Evolutionary conservation across 2,888 invertebrate genomes (phyloP).

Genomic region (Pyrocoelia pectoralis): DNA sequence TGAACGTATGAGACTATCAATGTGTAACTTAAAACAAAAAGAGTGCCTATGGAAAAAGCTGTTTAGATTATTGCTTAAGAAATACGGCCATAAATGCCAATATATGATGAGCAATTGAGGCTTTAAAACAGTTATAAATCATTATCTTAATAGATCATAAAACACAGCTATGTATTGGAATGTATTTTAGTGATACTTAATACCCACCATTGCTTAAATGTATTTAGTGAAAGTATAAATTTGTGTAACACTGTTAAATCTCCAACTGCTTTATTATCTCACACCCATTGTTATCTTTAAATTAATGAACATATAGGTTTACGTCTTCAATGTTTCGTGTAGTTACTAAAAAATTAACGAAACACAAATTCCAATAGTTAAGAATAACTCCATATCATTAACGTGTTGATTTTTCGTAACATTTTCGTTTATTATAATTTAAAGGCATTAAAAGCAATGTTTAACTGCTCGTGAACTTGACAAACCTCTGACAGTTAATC

Average conservation of each 20-base stretch:
- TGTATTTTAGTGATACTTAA: slow-evolving; percentile 33
- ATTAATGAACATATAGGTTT: slow-evolving; percentile 2
- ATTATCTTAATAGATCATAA: slow-evolving; percentile 43
- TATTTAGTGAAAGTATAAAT: slow-evolving; percentile 27
- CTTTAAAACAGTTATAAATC: slow-evolving; percentile 41
- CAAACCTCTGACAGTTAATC: slow-evolving; percentile 57
- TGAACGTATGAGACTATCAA: slow-evolving; percentile 32
- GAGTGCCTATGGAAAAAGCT: slow-evolving; percentile 30
- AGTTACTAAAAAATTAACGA: neutral
- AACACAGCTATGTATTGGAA: slow-evolving; percentile 37
- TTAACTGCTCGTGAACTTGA: slow-evolving; percentile 28
- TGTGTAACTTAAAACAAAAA: slow-evolving; percentile 26
- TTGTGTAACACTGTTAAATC: slow-evolving; percentile 18
- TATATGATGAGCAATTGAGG: slow-evolving; percentile 37
- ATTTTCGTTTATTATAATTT: neutral
- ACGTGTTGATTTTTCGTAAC: neutral
- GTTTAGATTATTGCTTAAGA: slow-evolving; percentile 35
- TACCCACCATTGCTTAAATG: slow-evolving; percentile 30
- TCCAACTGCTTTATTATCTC: slow-evolving; percentile 6
- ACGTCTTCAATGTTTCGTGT: neutral
- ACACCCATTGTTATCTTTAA: neutral
- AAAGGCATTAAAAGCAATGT: slow-evolving; percentile 3
- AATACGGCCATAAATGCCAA: slow-evolving; percentile 39
- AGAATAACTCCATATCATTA: neutral
- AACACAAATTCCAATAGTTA: neutral